Evolutionary conservation across 2,113 vertebrate species (phyloP).

Genomic region (Kryptolebias marmoratus): DNA sequence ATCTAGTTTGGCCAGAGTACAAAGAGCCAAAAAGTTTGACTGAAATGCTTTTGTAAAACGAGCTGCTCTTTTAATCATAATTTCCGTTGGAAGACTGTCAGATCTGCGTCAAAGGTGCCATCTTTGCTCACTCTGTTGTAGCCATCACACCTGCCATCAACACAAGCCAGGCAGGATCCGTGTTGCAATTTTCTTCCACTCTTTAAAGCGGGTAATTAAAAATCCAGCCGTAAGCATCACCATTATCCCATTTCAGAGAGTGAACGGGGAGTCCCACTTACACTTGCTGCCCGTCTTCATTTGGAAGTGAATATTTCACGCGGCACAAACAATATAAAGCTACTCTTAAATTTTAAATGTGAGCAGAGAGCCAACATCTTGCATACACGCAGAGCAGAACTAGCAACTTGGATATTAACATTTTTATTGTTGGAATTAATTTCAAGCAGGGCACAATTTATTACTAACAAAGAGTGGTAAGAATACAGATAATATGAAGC

Average conservation of each 20-base stretch:
- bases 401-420: slow-evolving; percentile 14
- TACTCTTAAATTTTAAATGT: slow-evolving; percentile 1
- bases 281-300: not conserved
- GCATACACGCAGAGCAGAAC: not conserved
- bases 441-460: slow-evolving; percentile 9
- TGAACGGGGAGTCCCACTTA: slow-evolving; percentile 7
- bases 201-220: slow-evolving; percentile 44
- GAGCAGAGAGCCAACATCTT: slow-evolving; percentile 5
- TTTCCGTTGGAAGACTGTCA: slow-evolving; percentile 16
- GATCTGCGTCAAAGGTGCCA: slow-evolving; percentile 19
- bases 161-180: slow-evolving; percentile 15
- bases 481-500: not conserved
- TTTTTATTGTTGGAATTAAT: slow-evolving; percentile 18
- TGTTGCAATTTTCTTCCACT: slow-evolving; percentile 31
- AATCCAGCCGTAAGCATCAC: slow-evolving; percentile 11
- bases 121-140: not conserved
- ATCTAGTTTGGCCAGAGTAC: slow-evolving; percentile 20
- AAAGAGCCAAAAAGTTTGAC: slow-evolving; percentile 25
- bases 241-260: slow-evolving; percentile 22
- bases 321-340: not conserved
- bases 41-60: slow-evolving; percentile 10
- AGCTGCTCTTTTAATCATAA: slow-evolving; percentile 18
- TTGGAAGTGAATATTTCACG: slow-evolving; percentile 24
- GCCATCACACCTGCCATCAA: slow-evolving; percentile 20
- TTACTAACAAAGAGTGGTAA: slow-evolving; percentile 6